phyloP scores from a whole-genome alignment of 2,888 invertebrate genomes.

The Agrilus mali region DNA sequence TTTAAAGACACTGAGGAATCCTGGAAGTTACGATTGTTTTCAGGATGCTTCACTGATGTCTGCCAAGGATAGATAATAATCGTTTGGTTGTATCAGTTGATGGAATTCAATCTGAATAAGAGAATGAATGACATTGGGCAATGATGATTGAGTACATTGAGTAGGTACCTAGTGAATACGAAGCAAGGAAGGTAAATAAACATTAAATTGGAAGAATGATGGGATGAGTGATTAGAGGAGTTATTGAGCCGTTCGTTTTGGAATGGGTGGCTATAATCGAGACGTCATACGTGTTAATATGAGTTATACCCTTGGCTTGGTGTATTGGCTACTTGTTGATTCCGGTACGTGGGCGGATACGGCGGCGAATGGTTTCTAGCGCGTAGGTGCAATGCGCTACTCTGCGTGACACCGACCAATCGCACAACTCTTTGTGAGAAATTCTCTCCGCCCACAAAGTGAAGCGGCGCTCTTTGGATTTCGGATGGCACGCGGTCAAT shows the following conservation, averaged over 20 bases:
- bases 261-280: conserved; percentile 6
- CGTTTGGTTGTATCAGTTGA: no score
- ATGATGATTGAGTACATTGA: no score
- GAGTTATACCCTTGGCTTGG: conserved; percentile 22
- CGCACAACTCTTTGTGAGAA: conserved; percentile 17
- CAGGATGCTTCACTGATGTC: no score
- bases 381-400: conserved; percentile 22
- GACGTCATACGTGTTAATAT: conserved; percentile 23
- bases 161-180: no score
- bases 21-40: no score
- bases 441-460: conserved; percentile 23
- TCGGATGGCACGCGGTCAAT: conserved; percentile 1
- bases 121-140: no score
- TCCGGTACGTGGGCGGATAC: conserved; percentile 27
- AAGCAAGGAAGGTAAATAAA: no score
- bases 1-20: no score
- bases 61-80: no score
- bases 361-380: conserved; percentile 28
- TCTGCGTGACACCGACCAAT: conserved; percentile 33
- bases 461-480: conserved; percentile 7
- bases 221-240: no score
- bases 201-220: no score
- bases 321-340: conserved; percentile 38
- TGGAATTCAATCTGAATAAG: no score
- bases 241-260: background rate